phyloP scores from a whole-genome alignment of 2,797 vertebrate genomes.

The Paratrypauchen microcephalus region DNA sequence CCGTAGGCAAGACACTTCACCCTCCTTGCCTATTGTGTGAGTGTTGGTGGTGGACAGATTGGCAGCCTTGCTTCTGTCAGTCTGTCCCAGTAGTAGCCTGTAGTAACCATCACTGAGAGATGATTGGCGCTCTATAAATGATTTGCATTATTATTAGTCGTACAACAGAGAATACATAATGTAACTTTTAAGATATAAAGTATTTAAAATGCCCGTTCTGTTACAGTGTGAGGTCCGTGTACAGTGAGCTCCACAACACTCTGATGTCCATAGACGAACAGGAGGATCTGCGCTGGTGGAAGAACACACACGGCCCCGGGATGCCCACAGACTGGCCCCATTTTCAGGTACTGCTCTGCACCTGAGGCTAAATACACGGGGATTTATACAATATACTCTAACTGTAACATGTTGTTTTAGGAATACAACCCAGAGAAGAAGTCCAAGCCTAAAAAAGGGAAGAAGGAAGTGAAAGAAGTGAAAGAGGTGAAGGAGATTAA shows the following conservation, averaged over 20 bases:
- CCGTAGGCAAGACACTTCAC: too few relatives aligned
- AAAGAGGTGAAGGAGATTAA: constrained; percentile 31
- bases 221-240: constrained; percentile 77
- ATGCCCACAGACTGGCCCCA: constrained; percentile 88
- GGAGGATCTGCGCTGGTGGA: constrained; percentile 86
- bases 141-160: too few relatives aligned
- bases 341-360: constrained; percentile 72
- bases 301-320: constrained; percentile 82
- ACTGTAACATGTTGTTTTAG: constrained; percentile 40
- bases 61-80: too few relatives aligned
- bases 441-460: constrained; percentile 72
- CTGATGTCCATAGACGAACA: constrained; percentile 81
- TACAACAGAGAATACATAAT: too few relatives aligned
- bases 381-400: neutral
- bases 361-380: neutral
- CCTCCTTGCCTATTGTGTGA: too few relatives aligned
- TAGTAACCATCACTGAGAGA: too few relatives aligned
- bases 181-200: too few relatives aligned
- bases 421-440: constrained; percentile 83
- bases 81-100: too few relatives aligned
- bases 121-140: too few relatives aligned
- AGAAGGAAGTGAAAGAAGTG: constrained; percentile 57
- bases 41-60: too few relatives aligned
- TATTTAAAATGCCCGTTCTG: neutral
- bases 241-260: constrained; percentile 81